Base-by-base conservation (phyloP, 2,888 invertebrate species). In the Hypolimnas misippus region DNA sequence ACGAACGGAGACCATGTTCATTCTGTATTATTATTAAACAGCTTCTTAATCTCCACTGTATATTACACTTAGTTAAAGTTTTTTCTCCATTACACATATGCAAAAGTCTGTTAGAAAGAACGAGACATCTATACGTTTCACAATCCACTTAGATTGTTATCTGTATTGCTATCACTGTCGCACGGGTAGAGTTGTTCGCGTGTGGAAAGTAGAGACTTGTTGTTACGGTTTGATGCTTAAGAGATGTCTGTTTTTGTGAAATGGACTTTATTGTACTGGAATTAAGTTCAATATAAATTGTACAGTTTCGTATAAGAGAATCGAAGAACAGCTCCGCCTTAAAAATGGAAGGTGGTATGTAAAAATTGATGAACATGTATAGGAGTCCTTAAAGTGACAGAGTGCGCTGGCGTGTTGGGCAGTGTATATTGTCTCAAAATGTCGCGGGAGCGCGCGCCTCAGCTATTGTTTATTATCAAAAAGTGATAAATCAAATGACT, bases 331-430 rank as follows among this genome's bases (percentile, higher is more conserved):
- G 89, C 91, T 89, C 92, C 92, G 90, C 92, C 92, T 92, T 90
- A 92, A 92, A 92, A 92, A 91, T 92, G 91, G 92, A 91, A 92
- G 92, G 91, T 92, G 91, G 92, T 90, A 91, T 92, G 91, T 92
- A 92, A 92, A 92, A 92, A 92, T 92, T 92, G 86, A 92, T 92
- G 90, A 91, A 92, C 91, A 91, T 89, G 89, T 91, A 91, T 92
- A 89, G 89, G 82, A 90, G 90, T 91, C 89, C 89, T 91, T 91
- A 91, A 86, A 90, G 89, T 92, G 92, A 90, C 91, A 92, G 90
- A 92, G 90, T 87, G 85, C 85, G 90, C 89, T 89, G 88, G 90
- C 88, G 86, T 86, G 91, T 84, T 81, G 91, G 86, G 83, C 89
- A 86, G 92, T 89, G 90, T 88, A 90, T 91, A 89, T 91, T 92